These are phyloP conservation scores for Hydropsyche betteni DNA, from an alignment of 2,888 invertebrate species.

Conservation along the genomic window DNA sequence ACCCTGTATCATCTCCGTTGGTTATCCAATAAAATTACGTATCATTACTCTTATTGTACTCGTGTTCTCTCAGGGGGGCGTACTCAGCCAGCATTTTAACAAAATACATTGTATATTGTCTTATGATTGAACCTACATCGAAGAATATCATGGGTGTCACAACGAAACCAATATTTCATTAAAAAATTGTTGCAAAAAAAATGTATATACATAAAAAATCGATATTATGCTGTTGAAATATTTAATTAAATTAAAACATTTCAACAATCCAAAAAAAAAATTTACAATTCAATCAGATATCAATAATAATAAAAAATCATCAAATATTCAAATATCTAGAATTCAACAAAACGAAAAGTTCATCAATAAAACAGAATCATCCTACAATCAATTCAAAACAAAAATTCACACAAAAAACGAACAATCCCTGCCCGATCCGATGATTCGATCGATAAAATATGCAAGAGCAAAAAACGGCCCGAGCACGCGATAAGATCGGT, in stretches of 20 bases:
- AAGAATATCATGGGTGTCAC: slow-evolving; percentile 19
- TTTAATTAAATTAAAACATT: not conserved
- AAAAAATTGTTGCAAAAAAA: not conserved
- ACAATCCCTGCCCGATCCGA: not conserved
- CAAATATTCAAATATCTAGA: slow-evolving; percentile 4
- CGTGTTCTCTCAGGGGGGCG: slow-evolving; percentile 21
- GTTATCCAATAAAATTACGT: slow-evolving; percentile 48
- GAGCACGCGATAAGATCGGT: no score
- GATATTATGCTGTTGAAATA: no score
- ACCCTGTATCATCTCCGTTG: slow-evolving; percentile 8
- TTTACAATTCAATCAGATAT: not conserved
- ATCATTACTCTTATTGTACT: slow-evolving; percentile 45
- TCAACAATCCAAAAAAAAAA: not conserved
- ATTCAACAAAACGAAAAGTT: not conserved
- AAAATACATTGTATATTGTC: slow-evolving; percentile 45
- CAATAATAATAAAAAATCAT: not conserved
- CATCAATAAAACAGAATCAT: no score
- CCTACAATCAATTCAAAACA: not conserved
- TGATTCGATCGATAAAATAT: no score
- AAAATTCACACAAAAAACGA: not conserved
- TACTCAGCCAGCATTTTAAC: slow-evolving; percentile 20
- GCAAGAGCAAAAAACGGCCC: no score
- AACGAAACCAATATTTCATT: not conserved
- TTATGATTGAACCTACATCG: slow-evolving; percentile 45
- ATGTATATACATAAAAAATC: no score